Evolutionary conservation across 2,797 vertebrate species (phyloP).

Genomic region (Luscinia megarhynchos): DNA sequence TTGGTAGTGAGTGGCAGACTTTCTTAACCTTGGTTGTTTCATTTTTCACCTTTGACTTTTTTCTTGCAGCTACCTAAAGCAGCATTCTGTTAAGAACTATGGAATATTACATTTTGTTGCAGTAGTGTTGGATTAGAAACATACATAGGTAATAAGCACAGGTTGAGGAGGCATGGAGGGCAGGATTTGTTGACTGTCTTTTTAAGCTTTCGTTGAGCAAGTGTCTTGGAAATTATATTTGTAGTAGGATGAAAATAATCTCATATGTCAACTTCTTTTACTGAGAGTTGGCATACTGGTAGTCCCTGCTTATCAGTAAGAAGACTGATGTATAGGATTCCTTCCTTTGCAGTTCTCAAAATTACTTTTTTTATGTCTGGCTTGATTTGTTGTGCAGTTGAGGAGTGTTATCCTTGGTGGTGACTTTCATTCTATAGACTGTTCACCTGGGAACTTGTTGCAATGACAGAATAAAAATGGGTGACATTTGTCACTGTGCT

Average conservation of each 20-base stretch:
- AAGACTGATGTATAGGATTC: not conserved
- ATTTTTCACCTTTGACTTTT: not conserved
- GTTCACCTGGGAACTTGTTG: not conserved
- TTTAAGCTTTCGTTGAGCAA: not conserved
- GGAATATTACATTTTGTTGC: not conserved
- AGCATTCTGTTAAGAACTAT: not conserved
- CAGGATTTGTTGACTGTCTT: not conserved
- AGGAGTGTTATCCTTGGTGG: not conserved
- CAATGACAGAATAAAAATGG: not conserved
- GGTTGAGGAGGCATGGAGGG: not conserved
- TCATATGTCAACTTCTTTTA: not conserved
- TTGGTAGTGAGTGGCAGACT: not conserved
- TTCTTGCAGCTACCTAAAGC: not conserved
- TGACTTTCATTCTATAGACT: not conserved
- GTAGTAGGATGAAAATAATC: not conserved
- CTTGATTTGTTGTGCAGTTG: not conserved
- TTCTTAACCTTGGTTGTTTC: not conserved
- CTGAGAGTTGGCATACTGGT: not conserved
- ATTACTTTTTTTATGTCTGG: not conserved
- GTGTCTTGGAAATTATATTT: not conserved
- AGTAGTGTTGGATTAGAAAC: not conserved
- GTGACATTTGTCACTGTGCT: slow-evolving; percentile 3
- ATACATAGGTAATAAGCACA: not conserved
- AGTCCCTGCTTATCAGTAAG: not conserved
- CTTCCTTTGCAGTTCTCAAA: not conserved